A percentile compares a stretch with the other conserved stretches of the same genome.
Evolutionary conservation across 2,113 vertebrate species (phyloP).

Genomic region (Coptodon bakossiorum): DNA sequence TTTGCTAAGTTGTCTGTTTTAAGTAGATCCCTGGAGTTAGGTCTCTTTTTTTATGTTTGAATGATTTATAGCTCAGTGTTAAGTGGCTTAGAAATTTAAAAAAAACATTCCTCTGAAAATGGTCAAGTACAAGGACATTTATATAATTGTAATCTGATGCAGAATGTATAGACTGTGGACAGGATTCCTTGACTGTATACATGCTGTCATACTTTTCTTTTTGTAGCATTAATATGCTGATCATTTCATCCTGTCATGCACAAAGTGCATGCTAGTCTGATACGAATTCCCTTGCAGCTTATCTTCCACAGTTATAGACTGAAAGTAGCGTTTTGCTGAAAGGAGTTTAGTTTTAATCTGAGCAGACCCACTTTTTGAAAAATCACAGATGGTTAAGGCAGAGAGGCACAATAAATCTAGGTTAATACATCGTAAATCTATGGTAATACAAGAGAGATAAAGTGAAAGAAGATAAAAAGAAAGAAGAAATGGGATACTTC

Average conservation of each 20-base stretch:
- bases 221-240: not conserved
- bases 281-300: not conserved
- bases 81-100: not conserved
- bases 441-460: slow-evolving; percentile 3
- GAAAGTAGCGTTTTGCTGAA: not conserved
- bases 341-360: not conserved
- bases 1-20: not conserved
- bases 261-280: not conserved
- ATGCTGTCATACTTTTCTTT: not conserved
- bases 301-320: not conserved
- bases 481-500: not conserved
- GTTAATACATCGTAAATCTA: slow-evolving; percentile 7
- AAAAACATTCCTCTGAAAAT: not conserved
- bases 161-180: not conserved
- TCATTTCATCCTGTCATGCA: not conserved
- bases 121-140: not conserved
- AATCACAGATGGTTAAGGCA: not conserved
- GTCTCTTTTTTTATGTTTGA: not conserved
- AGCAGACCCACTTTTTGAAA: not conserved
- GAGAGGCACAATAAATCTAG: not conserved
- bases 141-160: not conserved
- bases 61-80: not conserved
- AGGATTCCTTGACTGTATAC: not conserved
- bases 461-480: not conserved
- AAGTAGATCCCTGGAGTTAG: not conserved